Evolutionary conservation across 1,140 invertebrate genomes (phyloP).

Genomic region (Stegodyphus dumicola): DNA sequence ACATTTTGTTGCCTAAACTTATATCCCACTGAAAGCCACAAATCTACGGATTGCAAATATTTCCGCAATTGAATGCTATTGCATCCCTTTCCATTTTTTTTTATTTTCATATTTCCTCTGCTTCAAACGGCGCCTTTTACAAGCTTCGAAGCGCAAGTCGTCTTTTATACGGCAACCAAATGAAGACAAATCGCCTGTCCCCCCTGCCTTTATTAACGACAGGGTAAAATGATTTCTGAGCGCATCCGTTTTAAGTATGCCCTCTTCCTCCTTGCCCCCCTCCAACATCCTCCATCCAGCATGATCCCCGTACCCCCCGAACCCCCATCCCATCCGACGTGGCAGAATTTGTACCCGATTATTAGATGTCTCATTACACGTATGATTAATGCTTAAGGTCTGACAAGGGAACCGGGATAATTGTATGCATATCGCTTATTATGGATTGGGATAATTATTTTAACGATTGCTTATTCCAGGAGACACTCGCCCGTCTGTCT

Average conservation of each 20-base stretch:
- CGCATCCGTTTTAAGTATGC: conserved; percentile 47
- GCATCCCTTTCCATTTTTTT: too few relatives aligned
- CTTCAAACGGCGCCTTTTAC: too few relatives aligned
- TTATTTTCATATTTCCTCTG: too few relatives aligned
- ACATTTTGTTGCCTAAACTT: too few relatives aligned
- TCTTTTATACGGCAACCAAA: conserved; percentile 1
- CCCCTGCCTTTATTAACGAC: conserved; percentile 48
- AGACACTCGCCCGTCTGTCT: conserved; percentile 23
- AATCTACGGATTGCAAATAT: too few relatives aligned
- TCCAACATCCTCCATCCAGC: neutral
- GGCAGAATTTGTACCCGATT: conserved; percentile 53
- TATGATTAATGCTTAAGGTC: conserved; percentile 50
- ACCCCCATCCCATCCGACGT: conserved; percentile 14
- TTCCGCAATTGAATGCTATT: too few relatives aligned
- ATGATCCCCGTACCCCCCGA: too few relatives aligned
- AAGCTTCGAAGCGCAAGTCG: neutral
- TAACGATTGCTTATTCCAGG: conserved; percentile 56
- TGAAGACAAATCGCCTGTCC: conserved; percentile 52
- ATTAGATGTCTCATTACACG: conserved; percentile 55
- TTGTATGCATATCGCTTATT: conserved; percentile 59
- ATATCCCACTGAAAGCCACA: too few relatives aligned
- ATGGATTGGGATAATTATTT: conserved; percentile 58
- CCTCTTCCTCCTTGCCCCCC: neutral
- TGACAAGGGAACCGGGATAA: conserved; percentile 47
- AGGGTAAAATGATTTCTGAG: conserved; percentile 47